Evolutionary conservation across 2,888 invertebrate genomes (phyloP), one percentile per base, ranked within the genome.

Genomic region (Ptilodon capucinus): DNA sequence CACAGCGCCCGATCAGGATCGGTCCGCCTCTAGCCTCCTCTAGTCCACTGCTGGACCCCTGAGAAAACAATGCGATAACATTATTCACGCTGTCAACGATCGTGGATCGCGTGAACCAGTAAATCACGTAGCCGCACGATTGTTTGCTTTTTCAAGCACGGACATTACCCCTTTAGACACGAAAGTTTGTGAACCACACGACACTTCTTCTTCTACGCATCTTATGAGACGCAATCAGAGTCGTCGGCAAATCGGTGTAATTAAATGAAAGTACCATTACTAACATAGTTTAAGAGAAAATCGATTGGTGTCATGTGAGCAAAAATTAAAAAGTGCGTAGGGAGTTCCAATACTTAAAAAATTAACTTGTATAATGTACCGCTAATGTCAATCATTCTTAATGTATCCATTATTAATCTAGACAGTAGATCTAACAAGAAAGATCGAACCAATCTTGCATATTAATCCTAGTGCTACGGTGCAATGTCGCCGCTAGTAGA

Each of bases 51-150:
- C 58, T 58, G 56, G 51, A 58, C 53, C 59, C 44, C 57, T 62
- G 58, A 74, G 65, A 76, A 76, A 76, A 81, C 77, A 79, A 75
- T 75, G 68, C 61, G 56, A 72, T 73, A 68, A 71, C 66, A 78
- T 81, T 84, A 78, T 75, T 68, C 70, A 81, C 78, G 81, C 81
- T 76, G 80, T 81, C 78, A 73, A 75, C 69, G 74, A 71, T 76
- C 75, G 51, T 60, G 64, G 74, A 71, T 76, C 54, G 51, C 60
- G 64, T 60, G 64, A 61, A 57, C 65, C 57, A 73, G 69, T 76
- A 72, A 76, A 77, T 79, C 81, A 81, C 76, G 78, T 73, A 56
- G 71, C 38, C 21, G 40, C 41, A 54, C 55, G 47, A 68, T 68
- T 68, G 63, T 65, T 74, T 68, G 66, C 60, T 54, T 67, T 70